Evolutionary conservation across 35 echinoderm and acorn worm species (phyloP).

Genomic region (Lytechinus variegatus): DNA sequence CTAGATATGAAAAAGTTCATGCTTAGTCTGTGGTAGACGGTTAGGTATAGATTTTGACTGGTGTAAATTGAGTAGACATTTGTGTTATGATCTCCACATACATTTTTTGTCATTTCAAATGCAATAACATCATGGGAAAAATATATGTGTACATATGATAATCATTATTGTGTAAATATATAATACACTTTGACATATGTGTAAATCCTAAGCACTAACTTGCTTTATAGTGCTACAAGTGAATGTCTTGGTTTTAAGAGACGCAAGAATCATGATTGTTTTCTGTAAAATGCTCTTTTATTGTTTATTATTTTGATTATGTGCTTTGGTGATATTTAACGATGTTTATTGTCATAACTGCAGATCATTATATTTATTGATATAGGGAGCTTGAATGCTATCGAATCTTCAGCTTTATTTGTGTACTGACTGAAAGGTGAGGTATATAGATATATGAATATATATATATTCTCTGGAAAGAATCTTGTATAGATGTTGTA

Average conservation of each 20-base stretch:
- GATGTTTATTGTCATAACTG: conserved; percentile 14
- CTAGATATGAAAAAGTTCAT: background rate
- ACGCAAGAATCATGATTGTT: background rate
- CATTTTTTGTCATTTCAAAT: conserved; percentile 28
- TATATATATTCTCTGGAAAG: conserved; percentile 10
- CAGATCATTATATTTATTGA: conserved; percentile 15
- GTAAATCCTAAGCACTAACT: background rate
- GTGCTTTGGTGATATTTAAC: background rate
- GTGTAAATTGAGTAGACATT: background rate
- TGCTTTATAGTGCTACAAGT: background rate
- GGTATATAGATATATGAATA: background rate
- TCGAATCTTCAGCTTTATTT: background rate
- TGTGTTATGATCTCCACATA: background rate
- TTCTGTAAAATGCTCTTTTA: background rate
- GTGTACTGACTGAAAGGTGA: background rate
- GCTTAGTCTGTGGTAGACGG: background rate
- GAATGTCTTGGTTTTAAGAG: background rate
- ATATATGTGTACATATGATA: conserved; percentile 15
- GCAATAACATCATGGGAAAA: conserved; percentile 36
- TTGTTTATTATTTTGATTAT: background rate
- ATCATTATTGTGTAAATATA: conserved; percentile 13
- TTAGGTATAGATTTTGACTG: background rate
- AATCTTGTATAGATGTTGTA: background rate
- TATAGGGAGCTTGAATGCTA: background rate
- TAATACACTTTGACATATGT: background rate